Evolutionary conservation across 1,140 invertebrate species (phyloP), one percentile per base, ranked within the genome.

Genomic region (Neodiprion fabricii): DNA sequence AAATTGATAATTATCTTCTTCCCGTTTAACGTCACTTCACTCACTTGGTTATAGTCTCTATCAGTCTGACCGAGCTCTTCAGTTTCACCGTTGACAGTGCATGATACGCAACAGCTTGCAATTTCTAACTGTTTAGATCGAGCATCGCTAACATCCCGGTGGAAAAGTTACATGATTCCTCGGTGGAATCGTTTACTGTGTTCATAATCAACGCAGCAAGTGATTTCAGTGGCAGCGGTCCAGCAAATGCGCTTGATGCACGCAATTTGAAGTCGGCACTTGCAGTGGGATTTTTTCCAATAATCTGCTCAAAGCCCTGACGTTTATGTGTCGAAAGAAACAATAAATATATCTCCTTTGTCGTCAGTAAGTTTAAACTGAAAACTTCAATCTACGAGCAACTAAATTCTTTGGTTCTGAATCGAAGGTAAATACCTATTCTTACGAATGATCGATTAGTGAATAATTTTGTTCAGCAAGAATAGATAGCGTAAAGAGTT

Each of bases 11-110:
- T 61, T 17, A 61, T 17, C 53, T 61, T 61, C 53, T 61, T 61
- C 53, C 53, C 53, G 53, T 61, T 61, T 61, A 61, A 61, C 53
- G 53, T 17, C 53, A 61, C 53, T 17, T 61, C 53, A 61, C 53
- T 17, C 53, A 17, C 53, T 14, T 61, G 11, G 53, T 61, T 61
- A 12, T 14, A 61, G 53, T 12, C 53, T 61, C n/a, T 61, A 61
- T 61, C n/a, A 61, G 0, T 17, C 53, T 12, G 11, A 5, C n/a
- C 53, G 11, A 61, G 11, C 53, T 61, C n/a, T 12, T 61, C 53
- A 61, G 53, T 61, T 17, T 61, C 53, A 61, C 0, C 53, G 53
- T 17, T 61, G 53, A 61, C 53, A 61, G 53, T 61, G 11, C n/a
- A 12, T 14, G 53, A 61, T 61, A 61, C 53, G 53, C 11, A 61